A percentile compares a stretch with the other conserved stretches of the same genome.
phyloP scores from a whole-genome alignment of 1,140 invertebrate genomes.

The Brachionus angularis region DNA sequence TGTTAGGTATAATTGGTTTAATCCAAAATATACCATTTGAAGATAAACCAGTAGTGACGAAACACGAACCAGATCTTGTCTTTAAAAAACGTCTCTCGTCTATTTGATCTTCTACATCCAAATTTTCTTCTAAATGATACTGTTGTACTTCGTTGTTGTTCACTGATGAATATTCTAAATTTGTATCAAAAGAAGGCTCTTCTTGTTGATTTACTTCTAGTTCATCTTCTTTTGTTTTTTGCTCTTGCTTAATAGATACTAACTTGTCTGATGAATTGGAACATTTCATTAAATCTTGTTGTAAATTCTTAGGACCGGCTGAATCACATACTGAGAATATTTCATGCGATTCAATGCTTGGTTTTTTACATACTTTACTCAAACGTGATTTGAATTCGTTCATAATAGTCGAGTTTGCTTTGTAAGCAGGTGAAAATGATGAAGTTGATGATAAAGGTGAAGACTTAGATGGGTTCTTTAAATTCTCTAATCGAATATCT shows the following conservation, averaged over 20 bases:
- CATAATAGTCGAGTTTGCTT: neutral
- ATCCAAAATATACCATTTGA: slow-evolving; percentile 26
- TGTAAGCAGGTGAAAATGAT: neutral
- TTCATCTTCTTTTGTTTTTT: too few relatives aligned
- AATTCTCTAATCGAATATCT: neutral
- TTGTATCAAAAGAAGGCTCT: slow-evolving; percentile 20
- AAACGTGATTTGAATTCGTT: neutral
- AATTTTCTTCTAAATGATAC: slow-evolving; percentile 18
- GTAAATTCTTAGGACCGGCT: too few relatives aligned
- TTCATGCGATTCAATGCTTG: neutral
- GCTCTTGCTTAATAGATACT: too few relatives aligned
- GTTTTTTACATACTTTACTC: neutral
- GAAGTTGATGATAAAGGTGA: neutral
- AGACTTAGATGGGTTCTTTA: neutral
- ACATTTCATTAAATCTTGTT: too few relatives aligned
- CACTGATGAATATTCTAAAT: neutral
- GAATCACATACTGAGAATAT: neutral
- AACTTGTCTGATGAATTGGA: too few relatives aligned
- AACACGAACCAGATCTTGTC: neutral
- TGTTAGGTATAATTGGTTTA: neutral
- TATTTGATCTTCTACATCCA: slow-evolving; percentile 2
- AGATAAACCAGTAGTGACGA: slow-evolving; percentile 4
- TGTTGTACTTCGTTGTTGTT: neutral
- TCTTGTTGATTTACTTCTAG: neutral
- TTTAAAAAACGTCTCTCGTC: slow-evolving; percentile 2